Evolutionary conservation across 2,888 invertebrate genomes (phyloP).

Genomic region (Brenthis ino): DNA sequence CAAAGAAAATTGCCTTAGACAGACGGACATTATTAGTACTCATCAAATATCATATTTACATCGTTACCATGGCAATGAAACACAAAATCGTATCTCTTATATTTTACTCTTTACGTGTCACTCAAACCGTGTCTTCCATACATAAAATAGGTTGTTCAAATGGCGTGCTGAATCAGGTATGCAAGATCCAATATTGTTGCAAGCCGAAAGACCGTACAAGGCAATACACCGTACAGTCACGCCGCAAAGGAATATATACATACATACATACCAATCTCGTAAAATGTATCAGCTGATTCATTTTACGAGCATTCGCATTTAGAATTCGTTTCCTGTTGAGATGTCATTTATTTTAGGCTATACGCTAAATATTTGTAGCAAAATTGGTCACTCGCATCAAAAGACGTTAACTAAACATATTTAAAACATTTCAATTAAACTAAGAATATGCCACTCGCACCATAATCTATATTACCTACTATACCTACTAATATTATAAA

Average conservation of each 20-base stretch:
- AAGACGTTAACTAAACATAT: no score
- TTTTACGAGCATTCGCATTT: conserved; percentile 14
- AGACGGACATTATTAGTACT: no score
- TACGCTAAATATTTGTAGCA: no score
- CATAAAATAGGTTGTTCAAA: conserved; percentile 39
- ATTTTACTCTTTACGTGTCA: no score
- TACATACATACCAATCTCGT: neutral
- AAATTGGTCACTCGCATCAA: no score
- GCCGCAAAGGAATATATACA: neutral
- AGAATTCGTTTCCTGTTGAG: conserved; percentile 10
- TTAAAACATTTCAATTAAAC: neutral
- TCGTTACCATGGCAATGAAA: no score
- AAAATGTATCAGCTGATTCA: conserved; percentile 19
- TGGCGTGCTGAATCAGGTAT: conserved; percentile 46
- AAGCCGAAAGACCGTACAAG: conserved; percentile 29
- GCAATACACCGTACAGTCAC: conserved; percentile 22
- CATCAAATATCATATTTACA: no score
- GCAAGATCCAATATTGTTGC: conserved; percentile 36
- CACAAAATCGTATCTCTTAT: no score
- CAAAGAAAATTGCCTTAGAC: no score
- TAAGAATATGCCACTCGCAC: no score
- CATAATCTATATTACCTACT: no score
- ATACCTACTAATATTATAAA: no score
- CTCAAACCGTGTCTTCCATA: conserved; percentile 15
- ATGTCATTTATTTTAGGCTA: neutral